phyloP scores from a whole-genome alignment of 2,113 vertebrate species.

The Brachypodius melanocephalos region DNA sequence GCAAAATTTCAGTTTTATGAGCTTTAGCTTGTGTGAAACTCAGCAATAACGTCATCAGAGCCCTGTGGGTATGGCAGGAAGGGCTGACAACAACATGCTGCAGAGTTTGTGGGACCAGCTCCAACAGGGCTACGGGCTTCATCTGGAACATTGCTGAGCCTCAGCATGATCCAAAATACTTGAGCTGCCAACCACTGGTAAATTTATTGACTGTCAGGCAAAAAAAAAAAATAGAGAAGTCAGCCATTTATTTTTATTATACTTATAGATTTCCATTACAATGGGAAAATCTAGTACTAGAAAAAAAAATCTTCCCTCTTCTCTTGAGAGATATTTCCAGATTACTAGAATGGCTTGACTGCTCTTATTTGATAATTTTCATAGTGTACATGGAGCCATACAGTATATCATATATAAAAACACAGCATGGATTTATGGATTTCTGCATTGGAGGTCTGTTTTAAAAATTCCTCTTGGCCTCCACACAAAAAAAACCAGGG shows the following conservation, averaged over 20 bases:
- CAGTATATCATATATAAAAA: not conserved
- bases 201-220: slow-evolving; percentile 48
- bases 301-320: not conserved
- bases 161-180: slow-evolving; percentile 27
- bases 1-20: slow-evolving; percentile 14
- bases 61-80: not conserved
- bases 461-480: not conserved
- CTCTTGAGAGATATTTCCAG: slow-evolving; percentile 14
- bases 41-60: slow-evolving; percentile 18
- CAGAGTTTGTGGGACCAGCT: not conserved
- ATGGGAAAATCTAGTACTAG: not conserved
- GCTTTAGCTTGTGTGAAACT: slow-evolving; percentile 3
- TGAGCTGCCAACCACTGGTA: not conserved
- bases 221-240: slow-evolving; percentile 18
- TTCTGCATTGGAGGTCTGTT: not conserved
- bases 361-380: slow-evolving; percentile 1
- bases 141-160: slow-evolving; percentile 8
- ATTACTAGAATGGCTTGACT: not conserved
- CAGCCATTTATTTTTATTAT: slow-evolving; percentile 33
- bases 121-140: not conserved
- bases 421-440: not conserved
- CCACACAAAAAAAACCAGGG: not conserved
- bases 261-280: not conserved
- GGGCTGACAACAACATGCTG: not conserved
- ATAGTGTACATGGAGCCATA: not conserved